phyloP scores from a whole-genome alignment of 2,888 invertebrate genomes.

The Taenaris catops region DNA sequence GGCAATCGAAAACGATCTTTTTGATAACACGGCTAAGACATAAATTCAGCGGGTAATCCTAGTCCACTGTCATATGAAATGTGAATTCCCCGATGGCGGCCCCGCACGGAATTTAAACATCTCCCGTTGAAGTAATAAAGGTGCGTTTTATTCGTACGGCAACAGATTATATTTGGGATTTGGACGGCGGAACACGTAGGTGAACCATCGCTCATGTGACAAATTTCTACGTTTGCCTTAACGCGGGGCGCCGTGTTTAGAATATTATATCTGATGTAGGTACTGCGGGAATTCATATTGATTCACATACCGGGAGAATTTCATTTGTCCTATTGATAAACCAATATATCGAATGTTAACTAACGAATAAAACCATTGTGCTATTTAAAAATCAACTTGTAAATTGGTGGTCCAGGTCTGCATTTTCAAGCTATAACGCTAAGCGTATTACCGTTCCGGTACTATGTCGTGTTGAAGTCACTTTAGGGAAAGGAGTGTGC shows the following conservation, averaged over 20 bases:
- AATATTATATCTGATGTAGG: conserved; percentile 66
- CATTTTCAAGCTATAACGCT: too few relatives aligned
- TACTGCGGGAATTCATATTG: conserved; percentile 58
- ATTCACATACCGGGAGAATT: conserved; percentile 58
- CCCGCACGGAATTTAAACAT: conserved; percentile 66
- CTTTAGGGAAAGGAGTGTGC: too few relatives aligned
- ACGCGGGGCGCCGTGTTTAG: conserved; percentile 73
- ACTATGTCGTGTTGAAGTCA: too few relatives aligned
- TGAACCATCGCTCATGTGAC: conserved; percentile 80
- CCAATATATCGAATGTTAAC: too few relatives aligned
- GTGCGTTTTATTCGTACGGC: conserved; percentile 72
- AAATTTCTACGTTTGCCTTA: conserved; percentile 80
- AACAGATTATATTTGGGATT: conserved; percentile 75
- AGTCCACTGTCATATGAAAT: conserved; percentile 56
- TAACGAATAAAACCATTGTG: too few relatives aligned
- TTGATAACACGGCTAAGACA: conserved; percentile 65
- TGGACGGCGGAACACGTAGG: conserved; percentile 75
- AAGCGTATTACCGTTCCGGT: too few relatives aligned
- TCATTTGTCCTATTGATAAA: too few relatives aligned
- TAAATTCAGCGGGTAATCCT: conserved; percentile 66
- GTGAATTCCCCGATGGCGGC: conserved; percentile 57
- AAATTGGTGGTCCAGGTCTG: too few relatives aligned
- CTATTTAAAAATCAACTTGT: too few relatives aligned
- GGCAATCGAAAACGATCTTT: conserved; percentile 59
- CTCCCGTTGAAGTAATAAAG: conserved; percentile 76